These are phyloP conservation scores for Hypocryptadius cinnamomeus DNA, from an alignment of 2,113 vertebrate species.

Conservation along the genomic window DNA sequence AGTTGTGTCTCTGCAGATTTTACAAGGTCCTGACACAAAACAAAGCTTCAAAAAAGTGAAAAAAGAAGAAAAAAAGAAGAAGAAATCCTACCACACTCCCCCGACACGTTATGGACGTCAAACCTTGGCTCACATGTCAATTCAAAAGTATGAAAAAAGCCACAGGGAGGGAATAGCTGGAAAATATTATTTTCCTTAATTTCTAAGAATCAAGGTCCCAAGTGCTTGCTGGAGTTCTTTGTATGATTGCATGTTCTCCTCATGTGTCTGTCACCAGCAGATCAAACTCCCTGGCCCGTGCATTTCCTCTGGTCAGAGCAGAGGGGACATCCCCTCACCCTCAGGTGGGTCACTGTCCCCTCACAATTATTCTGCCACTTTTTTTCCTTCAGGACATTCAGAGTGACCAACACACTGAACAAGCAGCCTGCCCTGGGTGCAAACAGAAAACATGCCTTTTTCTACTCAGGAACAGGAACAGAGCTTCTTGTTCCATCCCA, in stretches of 20 bases:
- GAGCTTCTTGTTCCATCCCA: neutral
- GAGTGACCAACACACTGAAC: neutral
- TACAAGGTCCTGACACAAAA: neutral
- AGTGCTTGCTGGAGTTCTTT: neutral
- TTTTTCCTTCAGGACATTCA: neutral
- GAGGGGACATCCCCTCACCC: rapidly evolving
- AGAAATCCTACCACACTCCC: rapidly evolving
- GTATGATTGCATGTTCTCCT: neutral
- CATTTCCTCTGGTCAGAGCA: neutral
- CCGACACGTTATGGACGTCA: neutral
- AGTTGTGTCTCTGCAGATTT: neutral
- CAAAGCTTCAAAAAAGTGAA: neutral
- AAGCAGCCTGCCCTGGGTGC: neutral
- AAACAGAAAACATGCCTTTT: neutral
- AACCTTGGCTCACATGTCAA: neutral
- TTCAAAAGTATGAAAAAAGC: neutral
- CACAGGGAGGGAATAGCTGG: neutral
- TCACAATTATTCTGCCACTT: neutral
- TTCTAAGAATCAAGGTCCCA: neutral
- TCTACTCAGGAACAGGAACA: neutral
- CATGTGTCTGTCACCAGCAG: neutral
- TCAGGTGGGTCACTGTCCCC: neutral
- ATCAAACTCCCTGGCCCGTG: neutral
- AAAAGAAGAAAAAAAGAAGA: rapidly evolving
- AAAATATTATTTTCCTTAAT: neutral